Percentiles rank a stretch among this genome's conserved stretches.
These are phyloP conservation scores for Pundamilia nyererei DNA, from an alignment of 2,113 vertebrate species.

Conservation along the genomic window DNA sequence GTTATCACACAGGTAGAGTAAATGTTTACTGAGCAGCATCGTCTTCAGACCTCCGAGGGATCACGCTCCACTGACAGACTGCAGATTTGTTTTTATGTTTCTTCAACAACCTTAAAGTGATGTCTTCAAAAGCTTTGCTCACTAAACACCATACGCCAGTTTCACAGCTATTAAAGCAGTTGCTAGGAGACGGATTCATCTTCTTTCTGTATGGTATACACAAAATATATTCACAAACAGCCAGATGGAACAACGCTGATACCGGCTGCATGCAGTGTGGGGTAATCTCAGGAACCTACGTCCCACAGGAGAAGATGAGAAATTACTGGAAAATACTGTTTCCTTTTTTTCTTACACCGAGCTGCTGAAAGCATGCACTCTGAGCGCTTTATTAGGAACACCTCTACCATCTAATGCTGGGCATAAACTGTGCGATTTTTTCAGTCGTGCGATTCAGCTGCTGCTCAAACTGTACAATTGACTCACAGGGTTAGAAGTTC, in stretches of 20 bases:
- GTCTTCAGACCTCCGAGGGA: not conserved
- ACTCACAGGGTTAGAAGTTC: not conserved
- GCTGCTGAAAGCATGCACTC: not conserved
- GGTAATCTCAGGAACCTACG: not conserved
- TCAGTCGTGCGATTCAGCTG: not conserved
- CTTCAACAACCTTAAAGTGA: constrained; percentile 18
- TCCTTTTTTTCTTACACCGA: not conserved
- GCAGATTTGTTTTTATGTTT: constrained; percentile 20
- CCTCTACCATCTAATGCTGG: not conserved
- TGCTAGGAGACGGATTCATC: constrained; percentile 48
- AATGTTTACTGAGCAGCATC: constrained; percentile 20
- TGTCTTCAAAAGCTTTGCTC: constrained; percentile 11
- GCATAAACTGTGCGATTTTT: not conserved
- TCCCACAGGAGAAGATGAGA: not conserved
- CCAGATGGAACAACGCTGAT: not conserved
- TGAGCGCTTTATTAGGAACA: not conserved
- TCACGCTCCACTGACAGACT: not conserved
- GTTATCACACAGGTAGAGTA: constrained; percentile 7
- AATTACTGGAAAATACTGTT: not conserved
- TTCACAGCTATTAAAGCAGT: constrained; percentile 31
- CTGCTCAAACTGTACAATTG: not conserved
- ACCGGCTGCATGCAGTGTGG: not conserved
- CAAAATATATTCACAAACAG: not conserved
- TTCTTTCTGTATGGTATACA: not conserved
- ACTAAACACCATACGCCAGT: not conserved